Percentiles rank a stretch among this genome's conserved stretches.
Conservation (phyloP, 2,797 vertebrate genomes). For the Enteromius radiatus region DNA sequence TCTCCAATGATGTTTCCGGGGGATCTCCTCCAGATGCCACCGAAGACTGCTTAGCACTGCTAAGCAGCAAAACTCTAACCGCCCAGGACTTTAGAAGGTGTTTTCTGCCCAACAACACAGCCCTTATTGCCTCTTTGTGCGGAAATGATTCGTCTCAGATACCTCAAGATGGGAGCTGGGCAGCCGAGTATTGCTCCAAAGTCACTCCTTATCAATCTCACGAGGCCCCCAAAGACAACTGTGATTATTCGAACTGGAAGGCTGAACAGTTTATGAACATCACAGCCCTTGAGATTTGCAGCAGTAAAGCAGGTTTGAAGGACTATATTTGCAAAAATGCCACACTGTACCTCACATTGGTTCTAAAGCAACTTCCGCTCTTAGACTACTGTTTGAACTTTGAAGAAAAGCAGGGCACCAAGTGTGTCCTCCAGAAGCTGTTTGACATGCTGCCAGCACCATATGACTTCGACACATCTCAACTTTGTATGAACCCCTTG, state of each 20-base stretch:
- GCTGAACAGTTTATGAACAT: slow-evolving; percentile 71
- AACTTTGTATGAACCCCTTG: slow-evolving; percentile 81
- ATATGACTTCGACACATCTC: slow-evolving; percentile 79
- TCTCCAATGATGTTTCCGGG: slow-evolving; percentile 61
- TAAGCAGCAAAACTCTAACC: slow-evolving; percentile 76
- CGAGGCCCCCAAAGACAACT: slow-evolving; percentile 63
- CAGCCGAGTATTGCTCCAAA: slow-evolving; percentile 73
- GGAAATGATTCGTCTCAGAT: slow-evolving; percentile 67
- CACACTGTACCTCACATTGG: slow-evolving; percentile 76
- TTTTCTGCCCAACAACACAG: slow-evolving; percentile 83
- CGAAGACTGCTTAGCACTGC: slow-evolving; percentile 75
- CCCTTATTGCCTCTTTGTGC: slow-evolving; percentile 78
- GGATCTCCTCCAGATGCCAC: slow-evolving; percentile 56
- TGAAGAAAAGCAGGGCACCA: slow-evolving; percentile 68
- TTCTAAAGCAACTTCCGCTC: slow-evolving; percentile 69
- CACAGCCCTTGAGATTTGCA: slow-evolving; percentile 76
- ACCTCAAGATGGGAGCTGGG: slow-evolving; percentile 77
- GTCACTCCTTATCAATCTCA: slow-evolving; percentile 65
- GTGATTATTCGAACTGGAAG: slow-evolving; percentile 77
- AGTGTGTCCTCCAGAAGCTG: slow-evolving; percentile 85
- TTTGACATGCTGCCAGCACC: slow-evolving; percentile 83
- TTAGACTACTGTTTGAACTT: slow-evolving; percentile 74
- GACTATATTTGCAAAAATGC: slow-evolving; percentile 82
- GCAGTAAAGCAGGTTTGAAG: slow-evolving; percentile 71
- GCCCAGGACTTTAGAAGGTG: slow-evolving; percentile 84